These are phyloP conservation scores for Protula sp. DNA, from an alignment of 2,888 invertebrate genomes.

Conservation along the genomic window DNA sequence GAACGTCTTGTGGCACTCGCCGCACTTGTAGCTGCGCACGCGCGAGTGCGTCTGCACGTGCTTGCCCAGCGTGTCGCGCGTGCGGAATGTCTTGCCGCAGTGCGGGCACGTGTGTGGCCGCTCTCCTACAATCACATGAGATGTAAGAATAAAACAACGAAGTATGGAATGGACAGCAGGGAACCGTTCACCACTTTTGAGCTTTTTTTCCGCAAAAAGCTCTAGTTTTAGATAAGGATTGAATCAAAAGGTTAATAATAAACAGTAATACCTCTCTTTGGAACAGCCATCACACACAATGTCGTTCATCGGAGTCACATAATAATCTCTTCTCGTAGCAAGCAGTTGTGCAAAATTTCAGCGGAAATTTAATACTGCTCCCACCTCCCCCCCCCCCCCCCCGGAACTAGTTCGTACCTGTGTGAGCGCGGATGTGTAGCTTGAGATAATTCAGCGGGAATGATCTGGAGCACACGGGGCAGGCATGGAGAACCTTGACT, in stretches of 20 bases:
- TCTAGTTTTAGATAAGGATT: background rate
- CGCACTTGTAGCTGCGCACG: conserved; percentile 46
- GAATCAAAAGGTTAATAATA: too few relatives aligned
- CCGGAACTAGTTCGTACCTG: background rate
- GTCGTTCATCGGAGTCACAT: too few relatives aligned
- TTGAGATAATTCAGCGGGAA: background rate
- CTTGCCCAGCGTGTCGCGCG: conserved; percentile 43
- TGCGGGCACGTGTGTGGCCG: conserved; percentile 37
- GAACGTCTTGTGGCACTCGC: conserved; percentile 50
- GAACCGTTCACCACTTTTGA: too few relatives aligned
- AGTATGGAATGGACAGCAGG: too few relatives aligned
- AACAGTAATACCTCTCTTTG: too few relatives aligned
- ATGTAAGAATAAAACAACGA: too few relatives aligned
- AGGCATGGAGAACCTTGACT: background rate
- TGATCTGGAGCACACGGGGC: background rate
- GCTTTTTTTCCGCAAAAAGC: background rate
- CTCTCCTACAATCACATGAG: conserved; percentile 32
- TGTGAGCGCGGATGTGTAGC: background rate
- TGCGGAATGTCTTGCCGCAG: conserved; percentile 42
- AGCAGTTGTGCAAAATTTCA: too few relatives aligned
- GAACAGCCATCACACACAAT: too few relatives aligned
- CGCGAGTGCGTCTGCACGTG: conserved; percentile 43
- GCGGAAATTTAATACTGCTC: too few relatives aligned
- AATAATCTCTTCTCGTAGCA: too few relatives aligned
- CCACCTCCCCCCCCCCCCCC: too few relatives aligned